These are phyloP conservation scores for Zelleria hepariella DNA, from an alignment of 2,888 invertebrate species.

Conservation along the genomic window DNA sequence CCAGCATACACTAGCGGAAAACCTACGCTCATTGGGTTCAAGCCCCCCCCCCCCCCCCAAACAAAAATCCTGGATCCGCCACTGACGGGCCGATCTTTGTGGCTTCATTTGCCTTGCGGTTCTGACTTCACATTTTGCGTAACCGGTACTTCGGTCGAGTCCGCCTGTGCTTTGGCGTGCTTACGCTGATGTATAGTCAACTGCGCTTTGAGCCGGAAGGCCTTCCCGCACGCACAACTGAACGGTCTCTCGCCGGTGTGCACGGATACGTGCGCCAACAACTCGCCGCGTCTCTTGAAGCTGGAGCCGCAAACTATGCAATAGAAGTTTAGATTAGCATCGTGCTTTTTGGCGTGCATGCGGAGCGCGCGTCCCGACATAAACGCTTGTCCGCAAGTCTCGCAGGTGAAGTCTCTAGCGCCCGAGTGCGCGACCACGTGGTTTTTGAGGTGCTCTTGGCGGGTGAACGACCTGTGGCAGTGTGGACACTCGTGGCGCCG, in stretches of 20 bases:
- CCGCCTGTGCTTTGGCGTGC: slow-evolving; percentile 59
- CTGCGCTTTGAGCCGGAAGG: slow-evolving; percentile 57
- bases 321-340: slow-evolving; percentile 29
- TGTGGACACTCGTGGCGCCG: slow-evolving; percentile 61
- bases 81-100: too few species aligned
- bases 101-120: too few species aligned
- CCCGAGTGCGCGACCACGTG: slow-evolving; percentile 62
- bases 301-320: slow-evolving; percentile 67
- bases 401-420: slow-evolving; percentile 61
- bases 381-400: slow-evolving; percentile 65
- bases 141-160: too few species aligned
- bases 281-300: slow-evolving; percentile 67
- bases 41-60: too few species aligned
- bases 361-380: slow-evolving; percentile 66
- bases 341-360: slow-evolving; percentile 57
- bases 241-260: slow-evolving; percentile 58
- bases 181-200: slow-evolving; percentile 64
- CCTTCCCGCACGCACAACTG: slow-evolving; percentile 61
- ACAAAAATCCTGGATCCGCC: too few species aligned
- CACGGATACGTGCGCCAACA: slow-evolving; percentile 64
- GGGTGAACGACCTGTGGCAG: slow-evolving; percentile 62
- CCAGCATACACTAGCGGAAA: too few species aligned
- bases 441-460: slow-evolving; percentile 58
- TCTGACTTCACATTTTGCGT: too few species aligned
- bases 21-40: too few species aligned